Evolutionary conservation across 2,888 invertebrate species (phyloP), one percentile per base, ranked within the genome.

Genomic region (Chrysolina americana): DNA sequence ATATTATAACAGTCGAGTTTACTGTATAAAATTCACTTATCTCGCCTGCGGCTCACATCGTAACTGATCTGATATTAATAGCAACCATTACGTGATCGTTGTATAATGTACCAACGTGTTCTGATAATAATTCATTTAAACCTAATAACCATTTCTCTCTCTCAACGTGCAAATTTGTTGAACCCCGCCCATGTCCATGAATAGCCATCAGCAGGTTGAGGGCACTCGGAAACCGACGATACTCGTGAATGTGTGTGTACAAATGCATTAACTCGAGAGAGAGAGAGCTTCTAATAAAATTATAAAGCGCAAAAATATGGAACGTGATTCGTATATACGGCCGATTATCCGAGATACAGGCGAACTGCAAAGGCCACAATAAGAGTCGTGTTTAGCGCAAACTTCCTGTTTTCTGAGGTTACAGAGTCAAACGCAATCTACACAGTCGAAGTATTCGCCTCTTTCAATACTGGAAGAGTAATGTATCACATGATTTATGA

Each of bases 261-360:
- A 68, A 71, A 68, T 70, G 17, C 64, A 48, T 66, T 68, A 73
- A 56, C 65, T 48, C 28, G 41, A 50, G 41, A 59, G 59, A 28
- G 59, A 23, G 13, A 28, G 59, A 21, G 59, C n/a, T 53, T 73
- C 50, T 64, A 68, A 73, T 68, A 73, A 73, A 73, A 63, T 73
- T 63, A 73, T 50, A 48, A 44, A 36, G 50, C 65, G 41, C 19
- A 74, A 74, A 74, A 74, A 70, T 71, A 47, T 62, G 50, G 66
- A 70, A 68, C 74, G 74, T 74, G 74, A 74, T 65, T 59, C 70
- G 41, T 53, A 36, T 23, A 28, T 53, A 65, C 56, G 50, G 65
- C 70, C 59, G 50, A 64, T 47, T 50, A 50, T 70, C 36, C 70
- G 53, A 36, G 21, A 64, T 41, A 64, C 41, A 23, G 36, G 70